A percentile compares a stretch with the other conserved stretches of the same genome.
Evolutionary conservation across 2,888 invertebrate species (phyloP).

Genomic region (Keiferia lycopersicella): DNA sequence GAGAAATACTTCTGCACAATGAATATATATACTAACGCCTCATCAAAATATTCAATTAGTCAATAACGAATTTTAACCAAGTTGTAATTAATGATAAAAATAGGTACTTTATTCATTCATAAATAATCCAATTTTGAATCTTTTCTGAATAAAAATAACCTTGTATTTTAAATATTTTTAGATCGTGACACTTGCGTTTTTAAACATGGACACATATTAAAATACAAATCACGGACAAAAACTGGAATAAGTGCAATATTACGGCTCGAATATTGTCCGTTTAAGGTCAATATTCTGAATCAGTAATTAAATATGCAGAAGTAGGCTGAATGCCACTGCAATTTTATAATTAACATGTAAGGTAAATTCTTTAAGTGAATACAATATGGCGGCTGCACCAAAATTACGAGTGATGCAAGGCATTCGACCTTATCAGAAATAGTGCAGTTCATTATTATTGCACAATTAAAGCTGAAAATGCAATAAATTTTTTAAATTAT

Average conservation of each 20-base stretch:
- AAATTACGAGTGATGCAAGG: slow-evolving; percentile 29
- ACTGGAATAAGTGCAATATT: not conserved
- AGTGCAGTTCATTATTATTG: slow-evolving; percentile 17
- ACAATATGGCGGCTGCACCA: slow-evolving; percentile 17
- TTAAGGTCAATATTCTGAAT: slow-evolving; percentile 23
- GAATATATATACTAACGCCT: too few relatives aligned
- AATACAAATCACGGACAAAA: too few relatives aligned
- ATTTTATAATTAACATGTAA: slow-evolving; percentile 29
- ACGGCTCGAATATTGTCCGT: not conserved
- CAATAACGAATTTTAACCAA: too few relatives aligned
- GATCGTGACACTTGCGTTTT: too few relatives aligned
- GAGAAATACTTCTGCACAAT: too few relatives aligned
- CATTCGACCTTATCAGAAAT: slow-evolving; percentile 26
- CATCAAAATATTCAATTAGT: too few relatives aligned
- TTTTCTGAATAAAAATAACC: too few relatives aligned
- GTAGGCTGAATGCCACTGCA: slow-evolving; percentile 28
- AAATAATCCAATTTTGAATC: too few relatives aligned
- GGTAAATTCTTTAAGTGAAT: slow-evolving; percentile 24
- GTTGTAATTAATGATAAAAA: too few relatives aligned
- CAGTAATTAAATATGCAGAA: slow-evolving; percentile 20
- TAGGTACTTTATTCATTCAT: too few relatives aligned
- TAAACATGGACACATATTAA: not conserved
- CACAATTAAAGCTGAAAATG: slow-evolving; percentile 18
- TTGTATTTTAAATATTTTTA: too few relatives aligned
- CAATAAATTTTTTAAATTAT: not conserved